Evolutionary conservation across 1,140 invertebrate species (phyloP).

Genomic region (Rhysida immarginata): DNA sequence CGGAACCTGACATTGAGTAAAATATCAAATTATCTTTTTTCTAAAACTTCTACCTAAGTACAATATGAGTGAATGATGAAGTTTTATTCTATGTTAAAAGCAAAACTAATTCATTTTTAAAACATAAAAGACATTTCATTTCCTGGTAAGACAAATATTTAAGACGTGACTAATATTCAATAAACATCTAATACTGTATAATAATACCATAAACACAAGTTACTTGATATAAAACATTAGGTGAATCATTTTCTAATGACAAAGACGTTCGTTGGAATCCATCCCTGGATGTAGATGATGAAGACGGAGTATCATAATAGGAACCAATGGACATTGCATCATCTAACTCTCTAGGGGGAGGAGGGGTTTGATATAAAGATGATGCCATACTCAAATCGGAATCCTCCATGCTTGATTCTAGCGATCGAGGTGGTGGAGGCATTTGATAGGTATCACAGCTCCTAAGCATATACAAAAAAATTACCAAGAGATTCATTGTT

Average conservation of each 20-base stretch:
- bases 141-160: no score
- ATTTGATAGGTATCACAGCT: constrained; percentile 7
- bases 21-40: not conserved
- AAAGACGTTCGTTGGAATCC: constrained; percentile 4
- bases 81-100: no score
- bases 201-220: not conserved
- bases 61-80: no score
- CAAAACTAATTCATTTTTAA: no score
- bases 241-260: not conserved
- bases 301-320: constrained; percentile 1
- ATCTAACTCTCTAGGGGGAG: constrained; percentile 13
- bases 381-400: constrained; percentile 14
- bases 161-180: no score
- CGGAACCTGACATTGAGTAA: constrained; percentile 5
- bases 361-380: constrained; percentile 16
- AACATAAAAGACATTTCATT: no score
- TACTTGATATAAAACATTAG: constrained; percentile 5
- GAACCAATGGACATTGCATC: constrained; percentile 7
- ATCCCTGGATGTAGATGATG: not conserved
- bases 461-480: not conserved
- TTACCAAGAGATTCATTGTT: no score
- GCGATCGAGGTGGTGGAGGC: constrained; percentile 9
- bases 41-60: no score
- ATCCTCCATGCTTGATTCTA: constrained; percentile 16
- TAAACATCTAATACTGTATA: no score